phyloP scores from a whole-genome alignment of 2,888 invertebrate species.

The Netelia melanura region DNA sequence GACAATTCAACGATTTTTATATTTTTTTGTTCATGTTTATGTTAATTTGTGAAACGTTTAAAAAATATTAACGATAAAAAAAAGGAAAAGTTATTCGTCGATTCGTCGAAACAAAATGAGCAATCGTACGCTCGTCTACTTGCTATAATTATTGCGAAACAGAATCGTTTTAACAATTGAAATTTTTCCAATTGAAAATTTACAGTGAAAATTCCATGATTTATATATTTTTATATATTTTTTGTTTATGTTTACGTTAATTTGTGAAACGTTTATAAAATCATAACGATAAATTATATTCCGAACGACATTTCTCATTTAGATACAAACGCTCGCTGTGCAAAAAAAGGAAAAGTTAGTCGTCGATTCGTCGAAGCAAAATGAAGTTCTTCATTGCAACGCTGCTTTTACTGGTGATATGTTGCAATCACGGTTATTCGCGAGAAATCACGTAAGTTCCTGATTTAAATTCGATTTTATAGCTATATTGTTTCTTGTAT shows the following conservation, averaged over 20 bases:
- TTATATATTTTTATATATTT: background rate
- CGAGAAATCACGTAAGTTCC: slow-evolving; percentile 80
- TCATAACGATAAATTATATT: slow-evolving; percentile 24
- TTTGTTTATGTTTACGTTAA: background rate
- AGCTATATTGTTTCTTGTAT: too few relatives aligned
- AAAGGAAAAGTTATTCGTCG: too few relatives aligned
- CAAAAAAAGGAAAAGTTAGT: slow-evolving; percentile 30
- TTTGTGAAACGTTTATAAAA: background rate
- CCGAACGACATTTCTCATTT: slow-evolving; percentile 8
- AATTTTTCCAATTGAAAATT: background rate
- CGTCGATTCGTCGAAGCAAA: slow-evolving; percentile 27
- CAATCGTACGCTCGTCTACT: background rate
- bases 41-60: background rate
- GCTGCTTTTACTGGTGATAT: slow-evolving; percentile 68
- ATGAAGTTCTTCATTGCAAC: slow-evolving; percentile 67
- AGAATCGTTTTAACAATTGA: background rate
- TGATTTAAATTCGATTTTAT: background rate
- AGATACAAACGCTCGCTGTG: slow-evolving; percentile 25
- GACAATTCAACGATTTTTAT: background rate
- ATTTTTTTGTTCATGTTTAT: background rate
- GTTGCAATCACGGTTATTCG: slow-evolving; percentile 63
- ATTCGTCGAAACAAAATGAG: too few relatives aligned
- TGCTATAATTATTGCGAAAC: background rate
- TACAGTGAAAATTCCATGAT: background rate
- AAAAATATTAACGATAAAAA: slow-evolving; percentile 21